These are phyloP conservation scores for Oplegnathus fasciatus DNA, from an alignment of 2,113 vertebrate species.

Conservation along the genomic window DNA sequence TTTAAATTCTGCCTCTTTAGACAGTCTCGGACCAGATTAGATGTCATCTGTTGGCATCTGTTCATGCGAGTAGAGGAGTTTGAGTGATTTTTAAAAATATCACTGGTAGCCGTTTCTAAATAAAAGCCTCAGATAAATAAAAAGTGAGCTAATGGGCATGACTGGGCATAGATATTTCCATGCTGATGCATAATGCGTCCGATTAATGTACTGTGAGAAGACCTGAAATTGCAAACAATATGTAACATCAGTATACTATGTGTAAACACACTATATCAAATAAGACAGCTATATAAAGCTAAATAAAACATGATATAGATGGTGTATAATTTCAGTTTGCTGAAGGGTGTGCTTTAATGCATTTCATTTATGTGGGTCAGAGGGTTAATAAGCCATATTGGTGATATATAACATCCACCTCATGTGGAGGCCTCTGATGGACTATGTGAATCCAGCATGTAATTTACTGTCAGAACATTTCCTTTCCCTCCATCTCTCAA, in stretches of 20 bases:
- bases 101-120: conserved; percentile 25
- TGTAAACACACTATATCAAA: conserved; percentile 45
- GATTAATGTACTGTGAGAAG: conserved; percentile 15
- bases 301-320: conserved; percentile 44
- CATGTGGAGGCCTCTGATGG: conserved; percentile 42
- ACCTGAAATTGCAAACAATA: conserved; percentile 6
- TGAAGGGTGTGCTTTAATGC: conserved; percentile 42
- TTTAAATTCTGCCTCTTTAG: conserved; percentile 35
- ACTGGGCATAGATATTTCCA: conserved; percentile 5
- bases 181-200: background rate
- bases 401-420: conserved; percentile 48
- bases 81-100: background rate
- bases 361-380: conserved; percentile 57
- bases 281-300: background rate
- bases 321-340: conserved; percentile 35
- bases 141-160: background rate
- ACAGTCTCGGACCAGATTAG: conserved; percentile 46
- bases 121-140: conserved; percentile 31
- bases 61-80: background rate
- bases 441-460: conserved; percentile 63
- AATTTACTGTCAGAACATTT: conserved; percentile 67
- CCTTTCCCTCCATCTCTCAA: conserved; percentile 62
- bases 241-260: background rate
- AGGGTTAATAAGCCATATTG: conserved; percentile 68
- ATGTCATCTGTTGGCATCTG: conserved; percentile 33